A percentile compares a stretch with the other conserved stretches of the same genome.
Evolutionary conservation across 1,140 invertebrate species (phyloP).

Genomic region (Parasteatoda tepidariorum): DNA sequence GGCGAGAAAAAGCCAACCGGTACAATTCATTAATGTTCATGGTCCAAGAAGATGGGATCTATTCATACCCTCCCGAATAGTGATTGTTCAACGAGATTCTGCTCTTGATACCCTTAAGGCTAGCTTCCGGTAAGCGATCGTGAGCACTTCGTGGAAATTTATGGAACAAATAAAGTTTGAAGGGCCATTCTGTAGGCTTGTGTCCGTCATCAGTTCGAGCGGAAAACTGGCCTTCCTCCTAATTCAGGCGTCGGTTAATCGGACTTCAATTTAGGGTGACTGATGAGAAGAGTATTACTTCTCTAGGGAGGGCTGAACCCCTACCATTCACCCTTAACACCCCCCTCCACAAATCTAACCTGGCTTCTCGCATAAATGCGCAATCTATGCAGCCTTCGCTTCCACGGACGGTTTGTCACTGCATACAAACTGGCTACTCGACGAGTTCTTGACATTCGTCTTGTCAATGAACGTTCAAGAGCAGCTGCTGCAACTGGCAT

Average conservation of each 20-base stretch:
- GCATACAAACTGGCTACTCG: conserved; percentile 16
- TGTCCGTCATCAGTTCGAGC: conserved; percentile 13
- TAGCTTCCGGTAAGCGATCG: not conserved
- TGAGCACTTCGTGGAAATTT: conserved; percentile 28
- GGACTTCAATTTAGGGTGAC: conserved; percentile 50
- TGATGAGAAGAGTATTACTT: conserved; percentile 46
- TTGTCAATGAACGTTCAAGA: conserved; percentile 18
- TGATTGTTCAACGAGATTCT: not conserved
- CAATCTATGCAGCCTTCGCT: conserved; percentile 3
- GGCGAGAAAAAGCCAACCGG: too few relatives aligned
- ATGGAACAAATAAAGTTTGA: conserved; percentile 52
- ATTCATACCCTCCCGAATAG: too few relatives aligned
- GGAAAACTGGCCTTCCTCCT: conserved; percentile 8
- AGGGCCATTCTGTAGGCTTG: not conserved
- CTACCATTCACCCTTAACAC: not conserved
- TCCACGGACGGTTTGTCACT: conserved; percentile 40
- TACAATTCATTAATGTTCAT: too few relatives aligned
- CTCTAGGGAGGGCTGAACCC: not conserved
- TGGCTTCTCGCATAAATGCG: conserved; percentile 23
- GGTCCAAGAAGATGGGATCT: too few relatives aligned
- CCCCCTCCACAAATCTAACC: not conserved
- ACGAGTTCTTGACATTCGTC: conserved; percentile 40
- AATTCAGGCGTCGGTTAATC: conserved; percentile 45
- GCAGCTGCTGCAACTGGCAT: conserved; percentile 16
- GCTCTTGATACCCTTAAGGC: not conserved